Base-by-base conservation (phyloP, 2,797 vertebrate species). In the Champsocephalus esox region DNA sequence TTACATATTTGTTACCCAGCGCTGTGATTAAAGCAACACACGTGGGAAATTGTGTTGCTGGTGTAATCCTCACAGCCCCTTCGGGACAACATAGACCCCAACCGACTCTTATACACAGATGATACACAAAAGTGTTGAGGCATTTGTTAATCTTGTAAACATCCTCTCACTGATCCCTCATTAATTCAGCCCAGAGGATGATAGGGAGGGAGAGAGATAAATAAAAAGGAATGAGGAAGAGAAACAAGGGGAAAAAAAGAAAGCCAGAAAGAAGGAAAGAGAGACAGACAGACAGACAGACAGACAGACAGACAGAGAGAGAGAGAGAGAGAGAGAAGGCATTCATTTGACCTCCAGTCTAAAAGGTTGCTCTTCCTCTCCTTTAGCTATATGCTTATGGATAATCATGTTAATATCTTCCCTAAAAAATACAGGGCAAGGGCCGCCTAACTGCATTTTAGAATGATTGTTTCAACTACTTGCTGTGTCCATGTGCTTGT, bases 141-240 rank as follows among this genome's bases (percentile, higher is more conserved):
- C 80, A 86, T 86, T 89, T 89, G 83, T 88, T 91, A 77, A 90
- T 90, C 87, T 91, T 90, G 89, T 90, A 91, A 92, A 93, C 86
- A 91, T 88, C 73, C 86, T 81, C 81, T 85, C 81, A 81, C 84
- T 83, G 82, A 85, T 89, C 86, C 81, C 88, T 88, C 84, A 91
- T 93, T 92, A 89, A 91, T 88, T 88, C 77, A 90, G 75, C 87
- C 81, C 76, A 90, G 83, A 75, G 83, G 83, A 87, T 66, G 82
- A 85, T 70, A 59, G 70, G 43, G 46, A 70, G 73, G 24, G 57
- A 63, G 48, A 51, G 63, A 62, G 64, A 66, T 28, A 56, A 48
- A 81, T 9, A 55, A 32, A 49, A 49, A 12, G 21, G 34, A 38
- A 9, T 1, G 34, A 38, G 34, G 34, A 38, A 38, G 8, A 38